Base-by-base conservation (phyloP, 2,113 vertebrate genomes). In the Otocyon megalotis region DNA sequence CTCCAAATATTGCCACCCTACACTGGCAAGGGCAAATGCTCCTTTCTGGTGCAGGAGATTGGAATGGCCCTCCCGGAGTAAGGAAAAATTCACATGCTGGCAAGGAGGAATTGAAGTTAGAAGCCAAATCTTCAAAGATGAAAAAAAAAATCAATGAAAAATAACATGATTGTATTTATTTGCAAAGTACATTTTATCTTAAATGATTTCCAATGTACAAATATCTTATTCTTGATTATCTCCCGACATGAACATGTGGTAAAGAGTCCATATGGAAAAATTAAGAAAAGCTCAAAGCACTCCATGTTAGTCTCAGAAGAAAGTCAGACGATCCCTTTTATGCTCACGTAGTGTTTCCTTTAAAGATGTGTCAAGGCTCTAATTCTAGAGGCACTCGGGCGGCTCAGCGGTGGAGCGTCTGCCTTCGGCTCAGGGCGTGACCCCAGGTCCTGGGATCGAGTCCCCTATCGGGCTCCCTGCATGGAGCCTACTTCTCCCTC, bases 1-100 rank as follows among this genome's bases (percentile, higher is more conserved):
- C 98, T 99, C 99, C 99, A 99, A 99, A 99, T 99, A 99, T 99
- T 99, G 99, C 99, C 99, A 98, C 99, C 99, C 98, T 97, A 98
- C 98, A 98, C 98, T 98, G 98, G 98, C 98, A 98, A 98, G 98
- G 98, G 97, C 93, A 63, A 0, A 89, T 85, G 96, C 90, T 94
- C 98, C 98, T 99, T 99, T 99, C 99, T 99, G 98, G 98, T 97
- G 97, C 95, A 98, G 98, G 98, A 97, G 96, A 98, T 91, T 97
- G 98, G 88, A 93, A 97, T 60, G 98, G 88, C 87, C 54, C 90
- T 97, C 92, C 97, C 97, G 93, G 17, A 96, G 84, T 43, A 93
- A 97, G 98, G 88, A 98, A 98, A 99, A 98, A 98, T 99, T 98
- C 98, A 98, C 84, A 98, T 77, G 97, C 98, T 95, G 98, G 99